Base-by-base conservation (phyloP, 2,888 invertebrate species). In the Ceratothoa steindachneri region DNA sequence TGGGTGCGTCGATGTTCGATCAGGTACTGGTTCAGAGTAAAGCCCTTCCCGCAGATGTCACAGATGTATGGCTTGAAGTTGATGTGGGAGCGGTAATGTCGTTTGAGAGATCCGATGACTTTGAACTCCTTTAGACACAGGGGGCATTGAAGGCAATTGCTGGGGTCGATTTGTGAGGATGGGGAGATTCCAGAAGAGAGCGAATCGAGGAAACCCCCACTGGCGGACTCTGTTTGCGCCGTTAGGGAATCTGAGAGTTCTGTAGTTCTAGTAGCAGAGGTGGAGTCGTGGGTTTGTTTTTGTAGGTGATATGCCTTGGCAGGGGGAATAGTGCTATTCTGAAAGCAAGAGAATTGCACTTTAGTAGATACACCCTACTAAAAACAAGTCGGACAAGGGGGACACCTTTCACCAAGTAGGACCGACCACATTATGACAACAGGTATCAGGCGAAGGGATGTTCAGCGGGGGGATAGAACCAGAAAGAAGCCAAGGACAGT, bases 21-120 rank as follows among this genome's bases (percentile, higher is more conserved):
- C 64, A 77, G 60, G 71, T 77, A 77, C 71, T 80, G 80, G 72
- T 77, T 80, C 53, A 77, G 69, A 24, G 77, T 77, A 69, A 81
- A 81, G 29, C 80, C 71, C 30, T 77, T 80, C 22, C 80, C 80
- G 30, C 78, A 80, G 51, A 78, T 74, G 53, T 78, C 78, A 70
- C 80, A 80, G 29, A 76, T 73, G 74, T 78, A 80, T 31, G 78
- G 80, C 67, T 77, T 74, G 73, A 78, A 77, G 75, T 80, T 77
- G 53, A 75, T 80, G 73, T 80, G 80, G 60, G 75, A 75, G 60
- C 78, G 73, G 72, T 78, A 78, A 67, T 78, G 78, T 51, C 78
- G 75, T 72, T 75, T 78, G 68, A 78, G 69, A 29, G 78, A 78
- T 60, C 78, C 78, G 69, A 78, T 71, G 64, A 78, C 78, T 72